A percentile compares a stretch with the other conserved stretches of the same genome.
These are phyloP conservation scores for Eleutherodactylus coqui DNA, from an alignment of 2,797 vertebrate genomes.

Conservation along the genomic window DNA sequence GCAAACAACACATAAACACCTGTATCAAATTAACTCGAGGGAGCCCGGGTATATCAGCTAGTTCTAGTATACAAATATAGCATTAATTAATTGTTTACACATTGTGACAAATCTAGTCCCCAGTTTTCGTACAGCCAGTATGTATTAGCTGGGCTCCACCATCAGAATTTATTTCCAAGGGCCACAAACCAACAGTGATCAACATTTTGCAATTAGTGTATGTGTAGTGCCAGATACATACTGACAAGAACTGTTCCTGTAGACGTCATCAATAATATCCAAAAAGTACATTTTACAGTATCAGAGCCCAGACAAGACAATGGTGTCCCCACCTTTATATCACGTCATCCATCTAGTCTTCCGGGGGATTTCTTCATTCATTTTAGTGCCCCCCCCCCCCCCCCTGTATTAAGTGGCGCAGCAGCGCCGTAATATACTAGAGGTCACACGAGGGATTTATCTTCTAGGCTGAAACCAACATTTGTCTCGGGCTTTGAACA, in stretches of 20 bases:
- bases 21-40: no score
- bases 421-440: neutral
- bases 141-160: neutral
- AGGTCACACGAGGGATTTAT: neutral
- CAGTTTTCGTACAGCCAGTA: neutral
- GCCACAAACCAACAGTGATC: neutral
- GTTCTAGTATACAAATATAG: no score
- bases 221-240: neutral
- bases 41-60: no score
- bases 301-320: neutral
- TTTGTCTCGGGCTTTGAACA: conserved; percentile 3
- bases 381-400: neutral
- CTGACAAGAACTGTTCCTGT: neutral
- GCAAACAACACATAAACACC: no score
- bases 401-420: neutral
- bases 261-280: neutral
- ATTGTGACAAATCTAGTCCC: no score
- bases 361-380: neutral
- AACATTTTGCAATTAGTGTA: no score
- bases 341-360: neutral
- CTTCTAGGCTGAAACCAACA: neutral
- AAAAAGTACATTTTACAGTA: neutral
- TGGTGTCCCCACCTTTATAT: neutral
- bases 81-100: no score
- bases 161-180: neutral